Evolutionary conservation across 2,113 vertebrate genomes (phyloP).

Genomic region (Hydrolagus affinis): DNA sequence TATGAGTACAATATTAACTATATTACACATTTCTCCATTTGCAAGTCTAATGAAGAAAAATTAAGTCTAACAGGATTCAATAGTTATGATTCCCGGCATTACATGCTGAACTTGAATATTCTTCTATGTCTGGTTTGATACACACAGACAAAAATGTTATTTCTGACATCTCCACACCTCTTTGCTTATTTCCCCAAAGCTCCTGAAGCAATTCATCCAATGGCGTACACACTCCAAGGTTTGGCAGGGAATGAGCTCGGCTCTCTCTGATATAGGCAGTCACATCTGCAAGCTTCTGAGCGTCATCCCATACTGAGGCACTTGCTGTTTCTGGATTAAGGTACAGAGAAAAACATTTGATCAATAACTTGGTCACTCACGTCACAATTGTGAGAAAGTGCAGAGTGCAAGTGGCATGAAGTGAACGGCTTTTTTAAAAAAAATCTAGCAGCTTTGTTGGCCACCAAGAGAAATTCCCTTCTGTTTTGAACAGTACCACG

Average conservation of each 20-base stretch:
- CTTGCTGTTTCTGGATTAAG: conserved; percentile 40
- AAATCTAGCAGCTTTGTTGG: no score
- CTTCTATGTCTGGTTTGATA: no score
- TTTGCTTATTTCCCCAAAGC: conserved; percentile 45
- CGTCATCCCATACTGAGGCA: conserved; percentile 57
- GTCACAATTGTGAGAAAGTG: no score
- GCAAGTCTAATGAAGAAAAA: neutral
- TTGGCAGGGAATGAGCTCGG: conserved; percentile 62
- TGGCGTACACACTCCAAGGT: conserved; percentile 64
- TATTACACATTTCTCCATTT: no score
- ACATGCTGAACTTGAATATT: no score
- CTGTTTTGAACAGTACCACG: no score
- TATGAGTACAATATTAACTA: neutral
- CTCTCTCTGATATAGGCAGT: conserved; percentile 61
- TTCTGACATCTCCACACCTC: conserved; percentile 23
- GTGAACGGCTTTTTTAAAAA: no score
- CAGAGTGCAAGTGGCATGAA: no score
- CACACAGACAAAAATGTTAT: no score
- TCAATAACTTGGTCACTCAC: neutral
- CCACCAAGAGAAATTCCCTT: no score
- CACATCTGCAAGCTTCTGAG: conserved; percentile 62
- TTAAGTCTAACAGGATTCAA: neutral
- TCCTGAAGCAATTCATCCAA: conserved; percentile 60
- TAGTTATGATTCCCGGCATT: no score
- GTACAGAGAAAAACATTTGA: conserved; percentile 32